Evolutionary conservation across 2,797 vertebrate species (phyloP).

Genomic region (Orientallactaga sibirica): DNA sequence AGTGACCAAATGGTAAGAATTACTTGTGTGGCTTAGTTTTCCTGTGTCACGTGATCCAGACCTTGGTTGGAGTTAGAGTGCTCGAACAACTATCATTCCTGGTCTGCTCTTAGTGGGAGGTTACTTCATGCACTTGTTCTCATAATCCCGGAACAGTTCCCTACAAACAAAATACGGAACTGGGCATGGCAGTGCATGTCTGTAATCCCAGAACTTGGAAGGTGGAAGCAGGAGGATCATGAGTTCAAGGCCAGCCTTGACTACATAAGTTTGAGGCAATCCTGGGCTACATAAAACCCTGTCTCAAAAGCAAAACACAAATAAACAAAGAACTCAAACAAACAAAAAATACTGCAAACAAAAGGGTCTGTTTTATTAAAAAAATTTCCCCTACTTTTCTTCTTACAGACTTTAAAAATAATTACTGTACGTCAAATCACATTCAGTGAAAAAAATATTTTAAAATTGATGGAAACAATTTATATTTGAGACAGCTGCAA

Average conservation of each 20-base stretch:
- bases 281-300: too few species aligned
- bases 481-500: neutral
- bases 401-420: conserved; percentile 8
- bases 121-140: neutral
- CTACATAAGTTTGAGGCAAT: too few species aligned
- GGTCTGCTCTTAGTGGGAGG: neutral
- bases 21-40: conserved; percentile 11
- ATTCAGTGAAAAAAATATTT: conserved; percentile 1
- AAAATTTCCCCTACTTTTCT: neutral
- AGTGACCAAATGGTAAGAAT: neutral
- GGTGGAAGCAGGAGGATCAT: too few species aligned
- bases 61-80: neutral
- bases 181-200: too few species aligned
- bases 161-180: conserved; percentile 26
- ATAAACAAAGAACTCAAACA: too few species aligned
- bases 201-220: too few species aligned
- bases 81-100: neutral
- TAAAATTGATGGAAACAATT: neutral
- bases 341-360: neutral
- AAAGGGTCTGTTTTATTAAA: conserved; percentile 1
- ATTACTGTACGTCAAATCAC: conserved; percentile 3
- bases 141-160: neutral
- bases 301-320: too few species aligned
- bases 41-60: neutral
- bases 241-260: too few species aligned